Evolutionary conservation across 2,888 invertebrate genomes (phyloP).

Genomic region (Apotomis capreana): DNA sequence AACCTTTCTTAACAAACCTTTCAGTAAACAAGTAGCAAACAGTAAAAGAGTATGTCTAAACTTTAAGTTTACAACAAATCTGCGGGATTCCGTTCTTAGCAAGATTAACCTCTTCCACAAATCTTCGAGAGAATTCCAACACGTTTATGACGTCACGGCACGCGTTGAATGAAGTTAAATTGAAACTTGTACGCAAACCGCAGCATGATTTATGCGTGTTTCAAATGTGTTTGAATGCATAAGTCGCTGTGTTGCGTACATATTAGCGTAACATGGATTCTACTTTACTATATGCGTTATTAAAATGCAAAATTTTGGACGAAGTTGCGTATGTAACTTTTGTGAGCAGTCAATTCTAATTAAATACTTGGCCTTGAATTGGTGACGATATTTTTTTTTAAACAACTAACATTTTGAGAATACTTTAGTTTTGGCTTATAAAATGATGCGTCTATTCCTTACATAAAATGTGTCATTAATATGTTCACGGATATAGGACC

Average conservation of each 20-base stretch:
- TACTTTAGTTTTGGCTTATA: no score
- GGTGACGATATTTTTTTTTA: no score
- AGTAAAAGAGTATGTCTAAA: not conserved
- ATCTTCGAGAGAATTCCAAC: constrained; percentile 47
- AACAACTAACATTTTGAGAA: no score
- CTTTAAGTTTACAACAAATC: not conserved
- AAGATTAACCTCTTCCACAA: constrained; percentile 38
- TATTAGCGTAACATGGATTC: not conserved
- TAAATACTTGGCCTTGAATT: no score
- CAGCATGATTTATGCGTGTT: constrained; percentile 74
- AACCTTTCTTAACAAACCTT: no score
- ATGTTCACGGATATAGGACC: no score
- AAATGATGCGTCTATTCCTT: no score
- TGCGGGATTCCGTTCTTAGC: not conserved
- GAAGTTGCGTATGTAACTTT: no score
- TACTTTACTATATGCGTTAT: not conserved
- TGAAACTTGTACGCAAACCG: constrained; percentile 78
- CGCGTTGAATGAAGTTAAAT: constrained; percentile 72
- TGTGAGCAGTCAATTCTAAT: no score
- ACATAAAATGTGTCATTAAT: no score
- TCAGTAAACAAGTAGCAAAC: no score
- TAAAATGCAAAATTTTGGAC: no score
- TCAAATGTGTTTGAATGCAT: constrained; percentile 58
- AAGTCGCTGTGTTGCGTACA: constrained; percentile 48
- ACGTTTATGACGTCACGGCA: constrained; percentile 61